Conservation (phyloP, 2,797 vertebrate genomes). For the Bovichtus variegatus region DNA sequence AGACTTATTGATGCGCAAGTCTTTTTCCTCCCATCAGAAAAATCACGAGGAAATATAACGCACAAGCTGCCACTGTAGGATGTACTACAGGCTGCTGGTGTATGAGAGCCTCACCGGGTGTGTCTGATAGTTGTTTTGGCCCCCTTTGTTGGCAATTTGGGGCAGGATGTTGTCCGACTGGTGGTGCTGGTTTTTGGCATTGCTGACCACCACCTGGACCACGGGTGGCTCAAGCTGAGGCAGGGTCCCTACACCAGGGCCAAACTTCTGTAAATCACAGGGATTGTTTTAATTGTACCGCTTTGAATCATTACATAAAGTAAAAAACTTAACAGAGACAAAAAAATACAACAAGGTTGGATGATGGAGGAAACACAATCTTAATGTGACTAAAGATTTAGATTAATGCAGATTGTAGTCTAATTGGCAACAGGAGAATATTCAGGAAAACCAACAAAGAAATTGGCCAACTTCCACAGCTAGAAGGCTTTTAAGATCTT, state of each 20-base stretch:
- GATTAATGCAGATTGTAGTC: neutral
- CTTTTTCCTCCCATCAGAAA: neutral
- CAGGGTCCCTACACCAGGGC: slow-evolving; percentile 76
- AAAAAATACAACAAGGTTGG: slow-evolving; percentile 8
- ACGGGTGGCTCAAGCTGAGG: slow-evolving; percentile 85
- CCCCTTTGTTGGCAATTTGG: slow-evolving; percentile 84
- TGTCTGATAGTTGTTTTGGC: slow-evolving; percentile 81
- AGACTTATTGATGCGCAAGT: neutral
- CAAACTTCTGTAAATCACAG: slow-evolving; percentile 78
- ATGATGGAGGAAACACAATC: neutral
- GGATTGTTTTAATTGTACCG: neutral
- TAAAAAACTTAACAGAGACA: neutral
- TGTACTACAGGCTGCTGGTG: neutral
- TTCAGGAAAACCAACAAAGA: slow-evolving; percentile 4
- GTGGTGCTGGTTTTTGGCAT: slow-evolving; percentile 86
- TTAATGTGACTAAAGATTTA: neutral
- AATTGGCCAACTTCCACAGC: neutral
- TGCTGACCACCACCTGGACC: slow-evolving; percentile 87
- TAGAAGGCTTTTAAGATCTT: slow-evolving; percentile 5
- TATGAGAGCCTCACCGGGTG: slow-evolving; percentile 69
- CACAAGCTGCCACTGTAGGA: neutral
- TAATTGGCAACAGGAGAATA: neutral
- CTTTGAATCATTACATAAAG: neutral
- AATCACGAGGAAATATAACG: neutral
- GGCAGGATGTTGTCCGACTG: slow-evolving; percentile 85